Evolutionary conservation across 2,113 vertebrate genomes (phyloP), one percentile per base, ranked within the genome.

Genomic region (Acanthochromis polyacanthus): DNA sequence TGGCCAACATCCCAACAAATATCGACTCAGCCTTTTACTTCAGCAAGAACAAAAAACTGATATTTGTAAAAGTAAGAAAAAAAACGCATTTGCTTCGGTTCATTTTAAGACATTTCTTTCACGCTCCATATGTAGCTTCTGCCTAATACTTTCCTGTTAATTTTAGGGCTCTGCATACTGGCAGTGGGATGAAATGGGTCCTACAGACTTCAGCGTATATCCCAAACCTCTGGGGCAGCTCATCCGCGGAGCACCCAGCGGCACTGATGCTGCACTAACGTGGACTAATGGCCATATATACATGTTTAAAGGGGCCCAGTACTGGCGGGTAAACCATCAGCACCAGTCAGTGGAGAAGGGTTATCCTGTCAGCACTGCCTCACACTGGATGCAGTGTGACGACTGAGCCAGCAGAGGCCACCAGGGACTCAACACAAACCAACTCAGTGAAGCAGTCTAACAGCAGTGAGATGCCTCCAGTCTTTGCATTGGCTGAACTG

Each of bases 101-200:
- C n/a, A n/a, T n/a, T n/a, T n/a, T n/a, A n/a, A 22, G 2, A 32
- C 2, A 17, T 22, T 0, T 36, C 11, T 15, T n/a, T 46, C 10
- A 43, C 30, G 10, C 55, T 36, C 0, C 32, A 59, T 19, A 58
- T 57, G 6, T 3, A 57, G 10, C 32, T 43, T 16, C 10, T 15
- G 17, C 3, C 64, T 3, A 61, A 45, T 62, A 43, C 20, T 23
- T 10, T 15, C 1, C 28, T 46, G 1, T 10, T 72, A 11, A 2
- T 62, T 62, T 56, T 16, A 95, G 93, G 92, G 91, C 23, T 91
- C 88, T 28, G 86, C 80, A 5, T 96, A 95, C 82, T 96, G 95
- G 96, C 94, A 95, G 74, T 96, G 95, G 96, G 95, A 96, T 15
- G 95, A 96, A 88, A 71, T 94, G 60, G 85, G 85, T 6, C 80